Conservation (phyloP, 2,888 invertebrate genomes). For the Eueremaeus valkanovi region DNA sequence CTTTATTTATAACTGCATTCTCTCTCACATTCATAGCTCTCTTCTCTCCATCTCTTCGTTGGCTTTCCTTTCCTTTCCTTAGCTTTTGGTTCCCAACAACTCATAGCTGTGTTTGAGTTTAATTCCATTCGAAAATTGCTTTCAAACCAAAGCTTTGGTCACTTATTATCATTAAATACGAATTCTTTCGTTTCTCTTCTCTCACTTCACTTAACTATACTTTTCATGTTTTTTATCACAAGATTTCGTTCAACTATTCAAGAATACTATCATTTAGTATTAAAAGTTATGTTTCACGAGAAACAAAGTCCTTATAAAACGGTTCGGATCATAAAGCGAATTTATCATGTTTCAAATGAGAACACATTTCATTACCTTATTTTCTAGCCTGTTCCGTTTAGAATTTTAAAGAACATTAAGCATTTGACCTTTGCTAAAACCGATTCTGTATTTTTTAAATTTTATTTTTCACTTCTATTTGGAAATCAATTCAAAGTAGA, state of each 20-base stretch:
- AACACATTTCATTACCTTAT: no score
- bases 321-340: no score
- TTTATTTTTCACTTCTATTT: no score
- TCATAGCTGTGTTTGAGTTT: neutral
- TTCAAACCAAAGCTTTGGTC: slow-evolving; percentile 16
- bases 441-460: no score
- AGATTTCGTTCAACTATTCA: neutral
- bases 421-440: no score
- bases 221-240: neutral
- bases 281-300: slow-evolving; percentile 1
- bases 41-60: neutral
- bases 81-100: neutral
- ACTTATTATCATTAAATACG: slow-evolving; percentile 16
- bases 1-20: slow-evolving; percentile 13
- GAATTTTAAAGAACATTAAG: no score
- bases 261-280: slow-evolving; percentile 8
- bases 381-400: no score
- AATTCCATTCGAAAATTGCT: slow-evolving; percentile 12
- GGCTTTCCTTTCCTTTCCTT: neutral
- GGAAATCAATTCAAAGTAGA: no score
- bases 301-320: no score
- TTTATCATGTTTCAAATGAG: no score
- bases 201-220: neutral
- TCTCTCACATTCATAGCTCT: neutral
- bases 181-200: neutral